Base-by-base conservation (phyloP, 92 coral and sea anemone genomes). In the Epizoanthus rinbou region DNA sequence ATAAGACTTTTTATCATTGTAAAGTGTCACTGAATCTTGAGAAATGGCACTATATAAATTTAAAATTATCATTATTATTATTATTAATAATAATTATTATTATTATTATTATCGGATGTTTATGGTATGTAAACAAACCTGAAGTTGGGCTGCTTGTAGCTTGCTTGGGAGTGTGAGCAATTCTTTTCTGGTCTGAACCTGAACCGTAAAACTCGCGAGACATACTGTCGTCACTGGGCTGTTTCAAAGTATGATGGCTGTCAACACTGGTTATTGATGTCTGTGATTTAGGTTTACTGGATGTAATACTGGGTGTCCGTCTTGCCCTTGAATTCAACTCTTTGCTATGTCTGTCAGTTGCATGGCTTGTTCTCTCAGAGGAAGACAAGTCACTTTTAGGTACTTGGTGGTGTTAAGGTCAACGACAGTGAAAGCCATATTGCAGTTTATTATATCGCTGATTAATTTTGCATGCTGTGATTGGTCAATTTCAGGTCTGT, bases 121-220 rank as follows among this genome's bases (percentile, higher is more conserved):
- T 37, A 37, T 37, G 43, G 43, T 37, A 37, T 50, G 54, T 10
- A 50, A 50, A 13, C 54, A 50, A 50, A 50, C 54, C 54, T 50
- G 54, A 11, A 50, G 16, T 80, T 76, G 84, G 58, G 17, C 63
- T 59, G 43, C 7, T 60, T 41, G n/a, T n/a, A 0, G 50, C n/a
- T 54, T 72, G 85, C 69, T 79, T 79, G 0, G 87, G 65, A 3
- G 86, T 43, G 68, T 89, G 93, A 19, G 93, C 87, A 67, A 64
- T 72, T 68, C 87, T 84, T 64, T 84, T 87, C 25, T 58, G 57
- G 37, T 80, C 89, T 47, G 43, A 76, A 39, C 71, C 82, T 22
- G 39, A 75, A 47, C 82, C 54, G 2, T 47, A 53, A 41, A 45
- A 39, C 19, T 79, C 68, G 24, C 62, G 15, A 75, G 52, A 17